These are phyloP conservation scores for Psittacula cyanocephala DNA, from an alignment of 2,113 vertebrate species.

Conservation along the genomic window DNA sequence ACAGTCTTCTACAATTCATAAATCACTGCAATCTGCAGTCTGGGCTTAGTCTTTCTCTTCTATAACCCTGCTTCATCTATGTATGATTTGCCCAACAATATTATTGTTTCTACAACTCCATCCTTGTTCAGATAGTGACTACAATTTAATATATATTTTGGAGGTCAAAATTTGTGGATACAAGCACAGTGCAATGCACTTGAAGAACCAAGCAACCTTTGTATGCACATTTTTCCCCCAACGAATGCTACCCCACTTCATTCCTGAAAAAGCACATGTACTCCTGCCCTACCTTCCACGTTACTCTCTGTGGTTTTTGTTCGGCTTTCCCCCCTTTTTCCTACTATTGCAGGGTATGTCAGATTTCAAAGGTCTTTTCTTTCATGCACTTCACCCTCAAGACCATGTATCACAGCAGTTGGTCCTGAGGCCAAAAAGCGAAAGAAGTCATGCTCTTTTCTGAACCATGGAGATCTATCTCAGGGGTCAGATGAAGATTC, in stretches of 20 bases:
- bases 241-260: neutral
- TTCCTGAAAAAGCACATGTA: neutral
- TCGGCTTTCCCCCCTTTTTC: neutral
- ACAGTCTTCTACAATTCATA: neutral
- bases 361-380: slow-evolving; percentile 12
- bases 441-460: neutral
- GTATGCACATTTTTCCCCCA: accelerated
- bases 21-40: neutral
- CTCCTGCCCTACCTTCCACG: neutral
- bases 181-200: neutral
- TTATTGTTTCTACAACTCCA: neutral
- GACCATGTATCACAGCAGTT: neutral
- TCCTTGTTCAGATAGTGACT: neutral
- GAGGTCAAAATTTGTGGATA: neutral
- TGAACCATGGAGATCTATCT: neutral
- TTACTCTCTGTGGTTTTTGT: neutral
- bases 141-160: neutral
- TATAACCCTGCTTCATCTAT: neutral
- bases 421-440: slow-evolving; percentile 16
- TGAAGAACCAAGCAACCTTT: neutral
- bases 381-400: neutral
- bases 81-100: neutral
- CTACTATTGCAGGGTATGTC: neutral
- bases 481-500: neutral
- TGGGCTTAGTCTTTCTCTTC: neutral